phyloP scores from a whole-genome alignment of 2,113 vertebrate genomes.

The Ia io region DNA sequence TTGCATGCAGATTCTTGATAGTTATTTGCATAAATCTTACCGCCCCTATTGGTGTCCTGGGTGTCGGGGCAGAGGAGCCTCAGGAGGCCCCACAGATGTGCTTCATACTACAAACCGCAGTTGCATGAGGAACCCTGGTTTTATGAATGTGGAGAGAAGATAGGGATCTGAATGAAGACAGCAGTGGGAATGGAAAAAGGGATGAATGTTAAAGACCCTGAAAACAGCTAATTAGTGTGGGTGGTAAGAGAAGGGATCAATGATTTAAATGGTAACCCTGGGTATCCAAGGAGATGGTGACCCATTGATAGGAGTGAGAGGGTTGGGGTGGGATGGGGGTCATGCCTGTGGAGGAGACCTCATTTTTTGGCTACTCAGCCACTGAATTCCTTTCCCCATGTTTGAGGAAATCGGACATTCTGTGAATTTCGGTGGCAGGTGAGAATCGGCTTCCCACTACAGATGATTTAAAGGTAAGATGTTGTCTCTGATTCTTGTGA shows the following conservation, averaged over 20 bases:
- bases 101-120: background rate
- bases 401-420: background rate
- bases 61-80: background rate
- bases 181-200: background rate
- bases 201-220: background rate
- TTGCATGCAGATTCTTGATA: background rate
- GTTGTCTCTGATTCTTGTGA: background rate
- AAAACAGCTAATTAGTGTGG: background rate
- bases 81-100: background rate
- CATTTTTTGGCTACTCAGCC: background rate
- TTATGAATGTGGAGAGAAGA: background rate
- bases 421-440: background rate
- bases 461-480: conserved; percentile 15
- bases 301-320: background rate
- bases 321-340: background rate
- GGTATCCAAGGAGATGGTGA: background rate
- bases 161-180: background rate
- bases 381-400: background rate
- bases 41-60: background rate
- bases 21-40: background rate
- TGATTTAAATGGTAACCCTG: background rate
- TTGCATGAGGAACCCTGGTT: background rate
- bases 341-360: background rate
- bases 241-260: background rate
- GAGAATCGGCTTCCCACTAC: background rate